Conservation (phyloP, 2,797 vertebrate species). For the Anguilla megastoma region DNA sequence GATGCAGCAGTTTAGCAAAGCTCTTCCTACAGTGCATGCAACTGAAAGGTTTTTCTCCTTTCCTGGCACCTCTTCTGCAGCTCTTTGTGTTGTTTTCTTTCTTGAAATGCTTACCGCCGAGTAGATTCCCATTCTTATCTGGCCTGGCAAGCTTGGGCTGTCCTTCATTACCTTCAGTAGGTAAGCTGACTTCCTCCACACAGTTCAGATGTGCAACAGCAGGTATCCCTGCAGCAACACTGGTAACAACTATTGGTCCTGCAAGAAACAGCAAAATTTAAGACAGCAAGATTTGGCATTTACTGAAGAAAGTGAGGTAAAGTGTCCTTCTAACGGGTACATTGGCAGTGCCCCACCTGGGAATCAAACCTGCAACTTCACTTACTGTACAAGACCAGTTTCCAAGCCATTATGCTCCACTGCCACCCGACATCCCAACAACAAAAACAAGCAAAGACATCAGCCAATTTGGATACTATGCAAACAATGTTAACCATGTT, state of each 20-base stretch:
- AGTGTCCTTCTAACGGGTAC: no score
- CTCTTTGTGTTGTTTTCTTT: constrained; percentile 40
- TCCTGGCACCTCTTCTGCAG: constrained; percentile 32
- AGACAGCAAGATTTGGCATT: background rate
- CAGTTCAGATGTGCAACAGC: constrained; percentile 30
- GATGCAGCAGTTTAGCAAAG: constrained; percentile 62
- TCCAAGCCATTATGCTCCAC: no score
- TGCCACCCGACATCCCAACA: no score
- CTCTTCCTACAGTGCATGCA: constrained; percentile 66
- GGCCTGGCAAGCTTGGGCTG: background rate
- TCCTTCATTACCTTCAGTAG: constrained; percentile 48
- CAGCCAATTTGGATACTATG: no score
- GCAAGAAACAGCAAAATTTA: background rate
- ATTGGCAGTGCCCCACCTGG: no score
- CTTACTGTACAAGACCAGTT: no score
- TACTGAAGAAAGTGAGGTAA: background rate
- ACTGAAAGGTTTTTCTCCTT: constrained; percentile 52
- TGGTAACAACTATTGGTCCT: constrained; percentile 15
- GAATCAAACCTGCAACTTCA: no score
- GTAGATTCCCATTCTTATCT: constrained; percentile 25
- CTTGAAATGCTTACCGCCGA: constrained; percentile 34
- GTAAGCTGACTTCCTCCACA: constrained; percentile 49
- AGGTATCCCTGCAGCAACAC: constrained; percentile 21
- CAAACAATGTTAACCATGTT: no score
- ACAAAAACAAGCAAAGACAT: no score